Conservation (phyloP, 2,888 invertebrate genomes). For the Poecilus cupreus region DNA sequence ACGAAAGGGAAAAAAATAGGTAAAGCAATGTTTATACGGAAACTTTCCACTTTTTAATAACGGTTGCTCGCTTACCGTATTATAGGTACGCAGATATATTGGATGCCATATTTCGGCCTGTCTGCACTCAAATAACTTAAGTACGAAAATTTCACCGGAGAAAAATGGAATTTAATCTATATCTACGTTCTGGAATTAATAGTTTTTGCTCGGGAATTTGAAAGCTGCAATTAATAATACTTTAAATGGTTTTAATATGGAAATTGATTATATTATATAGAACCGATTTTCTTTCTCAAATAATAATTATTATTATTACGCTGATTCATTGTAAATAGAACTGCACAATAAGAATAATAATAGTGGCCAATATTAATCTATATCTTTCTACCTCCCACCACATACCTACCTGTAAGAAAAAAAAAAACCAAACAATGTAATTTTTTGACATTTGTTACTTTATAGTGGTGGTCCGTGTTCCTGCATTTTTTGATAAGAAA, state of each 20-base stretch:
- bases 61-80: not conserved
- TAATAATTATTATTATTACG: too few species aligned
- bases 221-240: slow-evolving; percentile 10
- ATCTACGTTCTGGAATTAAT: not conserved
- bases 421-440: too few species aligned
- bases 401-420: too few species aligned
- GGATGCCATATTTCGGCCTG: not conserved
- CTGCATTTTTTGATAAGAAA: too few species aligned
- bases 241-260: slow-evolving; percentile 6
- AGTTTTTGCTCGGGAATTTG: not conserved
- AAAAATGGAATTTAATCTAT: slow-evolving; percentile 5
- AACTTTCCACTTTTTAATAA: slow-evolving; percentile 28
- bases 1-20: not conserved
- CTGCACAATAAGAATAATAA: too few species aligned
- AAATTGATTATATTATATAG: too few species aligned
- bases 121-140: not conserved
- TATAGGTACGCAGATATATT: not conserved
- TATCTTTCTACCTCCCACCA: too few species aligned
- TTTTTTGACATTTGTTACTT: too few species aligned
- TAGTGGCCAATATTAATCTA: too few species aligned
- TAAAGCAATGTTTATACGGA: not conserved
- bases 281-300: too few species aligned
- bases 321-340: too few species aligned
- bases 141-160: slow-evolving; percentile 2
- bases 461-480: too few species aligned